Evolutionary conservation across 1,140 invertebrate species (phyloP), one percentile per base, ranked within the genome.

Genomic region (Caenorhabditis remanei): DNA sequence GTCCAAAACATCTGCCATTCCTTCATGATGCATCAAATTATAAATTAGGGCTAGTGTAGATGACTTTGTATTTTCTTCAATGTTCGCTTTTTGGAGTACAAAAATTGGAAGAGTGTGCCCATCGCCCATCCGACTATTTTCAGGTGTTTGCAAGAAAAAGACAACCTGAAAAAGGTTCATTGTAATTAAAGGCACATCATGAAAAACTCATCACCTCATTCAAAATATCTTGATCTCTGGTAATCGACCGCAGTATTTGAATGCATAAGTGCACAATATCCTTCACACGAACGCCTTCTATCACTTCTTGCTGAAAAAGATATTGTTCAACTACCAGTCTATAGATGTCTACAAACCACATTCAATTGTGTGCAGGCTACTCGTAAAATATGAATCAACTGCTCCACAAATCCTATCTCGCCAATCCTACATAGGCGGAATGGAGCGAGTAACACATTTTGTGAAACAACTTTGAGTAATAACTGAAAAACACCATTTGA

Each of bases 91-190:
- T 79, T 79, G 71, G 50, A 79, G 40, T n/a, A 79, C 71, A 79
- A 79, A 79, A 79, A 79, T 79, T 79, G 71, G 71, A 79, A 79
- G 71, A 79, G 71, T 79, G 24, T 53, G 71, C 7, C 71, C 71
- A 79, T 79, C 71, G 21, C 71, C 71, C 71, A 79, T 79, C 53
- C 71, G 43, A 11, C 46, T 79, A n/a, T 79, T 79, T 50, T 79
- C 71, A 8, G 71, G 71, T 2, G 71, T 53, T 53, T 53, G 71
- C 4, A 79, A 21, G 71, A 79, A 79, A 21, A 79, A 79, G 1
- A 50, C 71, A 53, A 79, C 71, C 71, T 79, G 41, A 46, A 71
- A 53, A 46, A 1, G 24, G 9, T 16, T 50, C 0, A 40, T 41
- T n/a, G 11, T 19, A 19, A 32, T 32, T 14, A 19, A n/a, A 46